Conservation (phyloP, 2,797 vertebrate genomes). For the Callimico goeldii region DNA sequence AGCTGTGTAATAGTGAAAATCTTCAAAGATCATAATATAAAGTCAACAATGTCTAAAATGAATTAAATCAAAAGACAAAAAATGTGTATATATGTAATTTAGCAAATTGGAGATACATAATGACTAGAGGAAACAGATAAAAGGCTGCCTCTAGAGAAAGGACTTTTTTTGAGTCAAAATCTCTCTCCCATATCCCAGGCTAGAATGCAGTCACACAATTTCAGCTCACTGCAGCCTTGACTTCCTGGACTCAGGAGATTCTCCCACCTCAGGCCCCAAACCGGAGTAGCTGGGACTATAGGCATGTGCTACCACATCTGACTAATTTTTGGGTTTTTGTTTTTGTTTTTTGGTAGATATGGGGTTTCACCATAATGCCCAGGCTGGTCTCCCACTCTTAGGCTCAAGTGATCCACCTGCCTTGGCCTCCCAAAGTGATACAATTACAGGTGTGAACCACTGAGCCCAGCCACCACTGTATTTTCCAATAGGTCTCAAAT, state of each 20-base stretch:
- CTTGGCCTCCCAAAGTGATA: background rate
- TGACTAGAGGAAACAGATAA: background rate
- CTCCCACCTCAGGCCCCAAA: background rate
- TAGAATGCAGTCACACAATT: background rate
- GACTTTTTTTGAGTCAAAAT: background rate
- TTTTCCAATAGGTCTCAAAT: background rate
- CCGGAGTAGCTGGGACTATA: background rate
- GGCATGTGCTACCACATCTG: background rate
- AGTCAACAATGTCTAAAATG: conserved; percentile 5
- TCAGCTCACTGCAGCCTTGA: background rate
- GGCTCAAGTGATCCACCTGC: background rate
- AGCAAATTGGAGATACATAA: background rate
- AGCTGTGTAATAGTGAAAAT: background rate
- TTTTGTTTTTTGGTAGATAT: background rate
- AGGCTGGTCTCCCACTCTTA: background rate
- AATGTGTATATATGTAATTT: background rate
- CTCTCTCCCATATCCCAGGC: background rate
- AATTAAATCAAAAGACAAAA: background rate
- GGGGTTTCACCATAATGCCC: background rate
- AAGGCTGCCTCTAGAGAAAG: background rate
- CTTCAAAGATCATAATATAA: background rate
- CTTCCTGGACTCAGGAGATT: background rate
- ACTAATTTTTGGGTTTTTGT: background rate
- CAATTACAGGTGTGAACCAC: background rate
- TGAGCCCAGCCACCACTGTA: background rate